These are phyloP conservation scores for Macrochelys suwanniensis DNA, from an alignment of 2,797 vertebrate genomes.

Conservation along the genomic window DNA sequence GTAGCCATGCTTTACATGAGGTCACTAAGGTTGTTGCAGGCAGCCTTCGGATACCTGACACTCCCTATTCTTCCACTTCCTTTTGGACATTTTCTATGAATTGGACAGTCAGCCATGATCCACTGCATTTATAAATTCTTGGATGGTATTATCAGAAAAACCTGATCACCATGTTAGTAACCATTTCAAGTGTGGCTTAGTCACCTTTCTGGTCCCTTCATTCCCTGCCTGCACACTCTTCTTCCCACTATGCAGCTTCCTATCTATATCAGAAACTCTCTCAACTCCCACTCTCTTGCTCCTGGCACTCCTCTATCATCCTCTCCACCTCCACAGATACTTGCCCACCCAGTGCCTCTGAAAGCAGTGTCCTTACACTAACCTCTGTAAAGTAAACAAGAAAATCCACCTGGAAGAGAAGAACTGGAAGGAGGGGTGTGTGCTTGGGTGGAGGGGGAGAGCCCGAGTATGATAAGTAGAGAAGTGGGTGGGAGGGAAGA, in stretches of 20 bases:
- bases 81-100: not conserved
- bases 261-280: not conserved
- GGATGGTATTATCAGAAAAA: not conserved
- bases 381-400: conserved; percentile 16
- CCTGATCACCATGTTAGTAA: not conserved
- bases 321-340: not conserved
- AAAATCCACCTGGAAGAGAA: not conserved
- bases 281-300: not conserved
- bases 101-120: not conserved
- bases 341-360: not conserved
- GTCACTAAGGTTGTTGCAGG: too few relatives aligned
- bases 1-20: not conserved
- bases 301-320: not conserved
- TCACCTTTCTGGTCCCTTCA: not conserved
- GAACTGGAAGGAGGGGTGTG: conserved; percentile 28
- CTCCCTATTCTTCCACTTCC: not conserved
- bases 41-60: not conserved
- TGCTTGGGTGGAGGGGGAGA: conserved; percentile 22
- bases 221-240: not conserved
- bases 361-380: conserved; percentile 16
- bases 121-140: not conserved
- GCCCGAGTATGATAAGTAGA: conserved; percentile 47
- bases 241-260: not conserved
- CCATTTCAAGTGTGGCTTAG: not conserved
- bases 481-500: not conserved